Conservation (phyloP, 2,888 invertebrate species). For the Drosophila flavopinicola region DNA sequence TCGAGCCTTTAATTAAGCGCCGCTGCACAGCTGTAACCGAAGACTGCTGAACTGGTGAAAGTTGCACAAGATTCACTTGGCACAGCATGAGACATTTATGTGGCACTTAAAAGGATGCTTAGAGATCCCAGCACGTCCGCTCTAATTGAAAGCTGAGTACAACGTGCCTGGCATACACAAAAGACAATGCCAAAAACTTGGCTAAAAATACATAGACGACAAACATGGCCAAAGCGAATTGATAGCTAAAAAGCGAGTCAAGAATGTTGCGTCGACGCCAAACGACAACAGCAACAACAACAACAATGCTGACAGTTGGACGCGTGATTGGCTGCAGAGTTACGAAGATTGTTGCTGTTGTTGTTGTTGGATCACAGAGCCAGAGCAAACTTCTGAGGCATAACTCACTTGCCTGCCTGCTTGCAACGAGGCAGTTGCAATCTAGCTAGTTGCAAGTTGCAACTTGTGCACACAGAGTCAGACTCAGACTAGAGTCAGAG, state of each 20-base stretch:
- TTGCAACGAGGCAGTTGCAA: conserved; percentile 58
- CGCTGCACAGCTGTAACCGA: conserved; percentile 21
- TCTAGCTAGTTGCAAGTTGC: conserved; percentile 34
- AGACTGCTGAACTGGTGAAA: conserved; percentile 56
- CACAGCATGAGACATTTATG: conserved; percentile 72
- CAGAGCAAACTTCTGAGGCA: conserved; percentile 56
- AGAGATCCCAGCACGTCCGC: conserved; percentile 67
- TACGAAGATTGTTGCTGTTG: conserved; percentile 38
- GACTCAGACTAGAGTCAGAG: background rate
- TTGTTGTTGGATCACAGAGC: conserved; percentile 37
- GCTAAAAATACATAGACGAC: conserved; percentile 20
- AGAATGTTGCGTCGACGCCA: conserved; percentile 71
- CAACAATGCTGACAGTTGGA: conserved; percentile 63
- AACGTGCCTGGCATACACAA: conserved; percentile 63
- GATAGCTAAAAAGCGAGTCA: conserved; percentile 64
- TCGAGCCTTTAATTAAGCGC: conserved; percentile 49
- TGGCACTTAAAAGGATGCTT: conserved; percentile 75
- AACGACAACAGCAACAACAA: conserved; percentile 21
- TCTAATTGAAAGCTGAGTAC: conserved; percentile 71
- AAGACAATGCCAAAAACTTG: conserved; percentile 41
- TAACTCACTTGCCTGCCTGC: conserved; percentile 79
- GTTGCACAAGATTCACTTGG: conserved; percentile 71
- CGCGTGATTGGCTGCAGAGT: conserved; percentile 65
- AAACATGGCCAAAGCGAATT: conserved; percentile 59
- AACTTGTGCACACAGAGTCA: background rate